Percentiles rank a stretch among this genome's conserved stretches.
phyloP scores from a whole-genome alignment of 92 coral and sea anemone species.

The Parazoanthus atlanticus region DNA sequence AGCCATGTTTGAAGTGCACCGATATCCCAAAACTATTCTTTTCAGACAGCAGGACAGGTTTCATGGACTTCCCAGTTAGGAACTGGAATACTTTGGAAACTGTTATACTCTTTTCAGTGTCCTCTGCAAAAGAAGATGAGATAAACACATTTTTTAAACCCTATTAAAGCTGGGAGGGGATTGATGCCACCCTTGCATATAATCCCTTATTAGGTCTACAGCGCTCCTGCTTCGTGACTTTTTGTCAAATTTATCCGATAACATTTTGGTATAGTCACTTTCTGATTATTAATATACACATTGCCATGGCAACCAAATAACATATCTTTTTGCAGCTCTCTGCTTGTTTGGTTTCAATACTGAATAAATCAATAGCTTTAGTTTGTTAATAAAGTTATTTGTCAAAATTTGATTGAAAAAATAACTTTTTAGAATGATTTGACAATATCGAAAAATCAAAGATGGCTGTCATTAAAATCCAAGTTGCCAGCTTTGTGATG shows the following conservation, averaged over 20 bases:
- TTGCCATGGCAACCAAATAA: conserved; percentile 34
- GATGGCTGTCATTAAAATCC: conserved; percentile 26
- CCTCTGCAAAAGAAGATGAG: conserved; percentile 25
- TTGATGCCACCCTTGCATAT: conserved; percentile 38
- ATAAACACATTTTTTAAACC: conserved; percentile 26
- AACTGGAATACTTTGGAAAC: conserved; percentile 30
- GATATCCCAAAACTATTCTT: conserved; percentile 23
- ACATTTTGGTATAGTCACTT: conserved; percentile 34
- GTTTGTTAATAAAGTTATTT: conserved; percentile 26
- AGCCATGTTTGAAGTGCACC: conserved; percentile 35
- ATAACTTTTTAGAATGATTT: conserved; percentile 20
- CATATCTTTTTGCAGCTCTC: conserved; percentile 31
- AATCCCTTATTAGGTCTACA: conserved; percentile 36
- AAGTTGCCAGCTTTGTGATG: conserved; percentile 25
- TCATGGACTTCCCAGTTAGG: conserved; percentile 32
- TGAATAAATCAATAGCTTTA: conserved; percentile 23
- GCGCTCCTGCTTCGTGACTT: conserved; percentile 30
- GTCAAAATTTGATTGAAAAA: conserved; percentile 18
- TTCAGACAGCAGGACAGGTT: conserved; percentile 38
- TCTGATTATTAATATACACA: conserved; percentile 11
- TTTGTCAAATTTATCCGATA: conserved; percentile 30
- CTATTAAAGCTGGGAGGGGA: conserved; percentile 15
- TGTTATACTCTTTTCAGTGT: conserved; percentile 20
- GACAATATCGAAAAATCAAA: conserved; percentile 23
- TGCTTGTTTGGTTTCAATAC: background rate